These are phyloP conservation scores for Erannis defoliaria DNA, from an alignment of 2,888 invertebrate species.

Conservation along the genomic window DNA sequence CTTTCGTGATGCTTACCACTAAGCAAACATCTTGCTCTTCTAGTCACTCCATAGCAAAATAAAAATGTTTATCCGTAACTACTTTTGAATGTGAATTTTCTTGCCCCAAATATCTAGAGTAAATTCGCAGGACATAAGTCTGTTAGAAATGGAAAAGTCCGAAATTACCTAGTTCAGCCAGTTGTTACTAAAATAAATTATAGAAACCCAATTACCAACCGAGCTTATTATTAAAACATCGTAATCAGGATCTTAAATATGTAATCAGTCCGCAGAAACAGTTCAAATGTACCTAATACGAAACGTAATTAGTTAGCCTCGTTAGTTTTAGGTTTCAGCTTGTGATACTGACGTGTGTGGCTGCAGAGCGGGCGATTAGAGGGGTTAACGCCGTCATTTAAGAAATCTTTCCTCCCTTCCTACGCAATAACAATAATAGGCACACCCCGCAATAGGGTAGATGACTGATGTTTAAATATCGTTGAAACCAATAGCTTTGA, in stretches of 20 bases:
- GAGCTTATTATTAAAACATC: constrained; percentile 18
- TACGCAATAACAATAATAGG: too few relatives aligned
- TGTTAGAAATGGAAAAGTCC: not conserved
- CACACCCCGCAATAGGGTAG: too few relatives aligned
- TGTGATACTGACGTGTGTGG: constrained; percentile 18
- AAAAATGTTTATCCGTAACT: too few relatives aligned
- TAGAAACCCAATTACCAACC: constrained; percentile 1
- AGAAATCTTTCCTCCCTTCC: too few relatives aligned
- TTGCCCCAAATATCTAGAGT: too few relatives aligned
- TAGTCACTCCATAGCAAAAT: too few relatives aligned
- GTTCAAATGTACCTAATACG: constrained; percentile 28
- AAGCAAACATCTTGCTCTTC: too few relatives aligned
- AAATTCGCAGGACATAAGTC: too few relatives aligned
- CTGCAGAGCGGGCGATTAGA: constrained; percentile 5
- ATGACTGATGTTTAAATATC: too few relatives aligned
- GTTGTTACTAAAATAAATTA: not conserved
- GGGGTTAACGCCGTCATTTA: not conserved
- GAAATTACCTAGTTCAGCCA: not conserved
- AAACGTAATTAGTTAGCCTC: constrained; percentile 30
- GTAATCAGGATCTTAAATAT: constrained; percentile 16
- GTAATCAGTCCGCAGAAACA: constrained; percentile 26
- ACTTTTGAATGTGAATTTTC: too few relatives aligned
- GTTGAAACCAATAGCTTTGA: too few relatives aligned
- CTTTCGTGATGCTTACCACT: too few relatives aligned
- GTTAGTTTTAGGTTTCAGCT: constrained; percentile 35